Evolutionary conservation across 2,888 invertebrate genomes (phyloP).

Genomic region (Halocaridina rubra): DNA sequence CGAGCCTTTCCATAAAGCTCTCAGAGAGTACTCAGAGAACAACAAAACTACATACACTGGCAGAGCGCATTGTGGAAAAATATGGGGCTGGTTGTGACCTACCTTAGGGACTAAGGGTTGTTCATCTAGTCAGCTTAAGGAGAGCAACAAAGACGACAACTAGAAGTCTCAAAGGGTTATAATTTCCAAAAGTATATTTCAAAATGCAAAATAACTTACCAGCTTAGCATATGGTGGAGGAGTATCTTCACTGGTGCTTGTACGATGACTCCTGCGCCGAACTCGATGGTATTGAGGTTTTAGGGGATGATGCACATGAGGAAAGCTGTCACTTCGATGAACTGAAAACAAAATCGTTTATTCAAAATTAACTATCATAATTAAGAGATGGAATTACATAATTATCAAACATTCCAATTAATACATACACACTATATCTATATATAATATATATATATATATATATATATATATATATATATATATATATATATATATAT

Average conservation of each 20-base stretch:
- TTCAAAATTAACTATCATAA: no score
- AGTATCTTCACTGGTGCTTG: constrained; percentile 15
- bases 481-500: no score
- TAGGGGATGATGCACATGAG: constrained; percentile 44
- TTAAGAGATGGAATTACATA: no score
- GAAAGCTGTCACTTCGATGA: constrained; percentile 44
- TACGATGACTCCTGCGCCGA: neutral
- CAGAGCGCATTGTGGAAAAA: neutral
- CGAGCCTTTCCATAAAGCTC: no score
- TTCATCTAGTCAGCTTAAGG: neutral
- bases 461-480: no score
- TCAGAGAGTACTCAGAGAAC: no score
- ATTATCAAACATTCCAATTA: no score
- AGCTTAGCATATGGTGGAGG: neutral
- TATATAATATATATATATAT: no score
- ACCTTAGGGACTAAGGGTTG: neutral
- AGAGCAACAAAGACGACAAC: no score
- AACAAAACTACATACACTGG: neutral
- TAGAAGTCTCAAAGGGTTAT: no score
- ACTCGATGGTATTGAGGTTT: constrained; percentile 36
- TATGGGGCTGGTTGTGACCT: neutral
- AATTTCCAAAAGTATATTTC: neutral
- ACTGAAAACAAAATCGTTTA: no score
- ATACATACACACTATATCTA: no score
- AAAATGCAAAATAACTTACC: neutral